Evolutionary conservation across 2,113 vertebrate species (phyloP).

Genomic region (Alligator mississippiensis): DNA sequence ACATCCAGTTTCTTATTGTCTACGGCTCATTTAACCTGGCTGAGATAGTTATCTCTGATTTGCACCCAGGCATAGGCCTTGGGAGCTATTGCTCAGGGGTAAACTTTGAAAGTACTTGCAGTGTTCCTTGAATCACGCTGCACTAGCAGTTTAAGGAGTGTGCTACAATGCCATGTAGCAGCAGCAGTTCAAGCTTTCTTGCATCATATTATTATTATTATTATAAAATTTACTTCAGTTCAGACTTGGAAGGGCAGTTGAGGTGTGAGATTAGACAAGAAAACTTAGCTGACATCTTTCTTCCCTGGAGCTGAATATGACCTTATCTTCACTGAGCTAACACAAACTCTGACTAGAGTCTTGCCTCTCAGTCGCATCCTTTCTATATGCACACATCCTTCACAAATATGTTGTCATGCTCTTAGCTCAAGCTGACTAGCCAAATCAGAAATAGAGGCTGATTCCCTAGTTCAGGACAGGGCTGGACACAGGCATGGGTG

Average conservation of each 20-base stretch:
- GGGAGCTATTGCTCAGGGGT: neutral
- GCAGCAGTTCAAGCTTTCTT: fast-evolving
- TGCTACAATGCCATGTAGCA: neutral
- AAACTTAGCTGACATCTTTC: no score
- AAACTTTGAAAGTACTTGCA: neutral
- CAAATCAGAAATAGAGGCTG: neutral
- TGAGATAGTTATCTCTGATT: slow-evolving; percentile 49
- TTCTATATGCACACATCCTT: fast-evolving
- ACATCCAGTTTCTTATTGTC: neutral
- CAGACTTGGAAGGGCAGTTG: neutral
- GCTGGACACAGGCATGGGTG: no score
- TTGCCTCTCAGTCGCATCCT: neutral
- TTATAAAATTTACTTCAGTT: neutral
- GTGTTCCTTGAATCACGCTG: neutral
- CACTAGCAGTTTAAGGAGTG: neutral
- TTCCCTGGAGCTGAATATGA: neutral
- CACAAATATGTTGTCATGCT: neutral
- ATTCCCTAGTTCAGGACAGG: no score
- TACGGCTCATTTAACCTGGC: slow-evolving; percentile 1
- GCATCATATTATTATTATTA: neutral
- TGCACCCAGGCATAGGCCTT: neutral
- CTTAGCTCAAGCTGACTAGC: fast-evolving
- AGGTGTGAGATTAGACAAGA: neutral
- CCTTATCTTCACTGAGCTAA: neutral
- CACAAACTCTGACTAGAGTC: neutral